These are phyloP conservation scores for Ennomos fuscantarius DNA, from an alignment of 2,888 invertebrate genomes.

Conservation along the genomic window DNA sequence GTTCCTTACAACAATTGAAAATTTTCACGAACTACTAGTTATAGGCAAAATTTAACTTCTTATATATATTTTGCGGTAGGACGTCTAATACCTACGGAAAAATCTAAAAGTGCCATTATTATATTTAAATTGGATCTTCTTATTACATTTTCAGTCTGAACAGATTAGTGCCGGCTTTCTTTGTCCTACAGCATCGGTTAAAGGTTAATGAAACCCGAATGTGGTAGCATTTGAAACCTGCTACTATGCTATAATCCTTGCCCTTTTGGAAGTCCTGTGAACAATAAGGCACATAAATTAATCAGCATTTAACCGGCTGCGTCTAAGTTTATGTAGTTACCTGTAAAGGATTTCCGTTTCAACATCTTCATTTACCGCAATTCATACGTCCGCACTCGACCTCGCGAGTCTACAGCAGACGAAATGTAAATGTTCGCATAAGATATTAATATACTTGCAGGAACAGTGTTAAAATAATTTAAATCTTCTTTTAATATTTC, in stretches of 20 bases:
- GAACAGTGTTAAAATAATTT: conserved; percentile 39
- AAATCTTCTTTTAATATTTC: conserved; percentile 39
- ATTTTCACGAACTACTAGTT: too few relatives aligned
- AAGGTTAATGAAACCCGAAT: too few relatives aligned
- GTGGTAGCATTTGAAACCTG: too few relatives aligned
- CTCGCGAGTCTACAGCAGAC: conserved; percentile 31
- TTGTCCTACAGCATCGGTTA: too few relatives aligned
- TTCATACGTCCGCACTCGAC: conserved; percentile 41
- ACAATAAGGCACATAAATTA: conserved; percentile 25
- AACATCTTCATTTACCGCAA: conserved; percentile 44
- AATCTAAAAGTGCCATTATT: too few relatives aligned
- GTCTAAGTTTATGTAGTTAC: conserved; percentile 25
- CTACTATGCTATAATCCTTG: conserved; percentile 14
- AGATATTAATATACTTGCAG: conserved; percentile 20
- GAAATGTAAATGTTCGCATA: conserved; percentile 24
- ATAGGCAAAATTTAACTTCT: too few relatives aligned
- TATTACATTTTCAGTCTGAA: too few relatives aligned
- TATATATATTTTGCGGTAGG: too few relatives aligned
- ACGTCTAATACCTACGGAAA: too few relatives aligned
- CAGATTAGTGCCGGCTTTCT: too few relatives aligned
- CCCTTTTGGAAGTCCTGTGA: conserved; percentile 16
- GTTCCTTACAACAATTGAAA: too few relatives aligned
- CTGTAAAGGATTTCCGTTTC: conserved; percentile 42
- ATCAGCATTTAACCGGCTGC: conserved; percentile 28
- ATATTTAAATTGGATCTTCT: too few relatives aligned